Evolutionary conservation across 2,113 vertebrate genomes (phyloP).

Genomic region (Gymnocephalus cernua): DNA sequence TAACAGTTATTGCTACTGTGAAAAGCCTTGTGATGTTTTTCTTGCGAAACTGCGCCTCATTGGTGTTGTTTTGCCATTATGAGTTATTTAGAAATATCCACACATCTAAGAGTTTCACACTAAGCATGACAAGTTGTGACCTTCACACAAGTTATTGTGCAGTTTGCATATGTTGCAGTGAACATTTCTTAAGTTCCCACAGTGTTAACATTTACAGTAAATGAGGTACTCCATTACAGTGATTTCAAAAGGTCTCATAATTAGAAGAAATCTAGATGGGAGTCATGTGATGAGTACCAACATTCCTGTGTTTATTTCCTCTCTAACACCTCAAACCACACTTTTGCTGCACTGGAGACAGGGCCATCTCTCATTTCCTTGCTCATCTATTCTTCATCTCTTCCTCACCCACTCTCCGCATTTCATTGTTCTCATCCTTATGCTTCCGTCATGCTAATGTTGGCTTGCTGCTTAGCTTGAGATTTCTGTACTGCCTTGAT

Average conservation of each 20-base stretch:
- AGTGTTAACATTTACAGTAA: slow-evolving; percentile 10
- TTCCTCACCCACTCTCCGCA: slow-evolving; percentile 12
- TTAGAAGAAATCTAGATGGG: background rate
- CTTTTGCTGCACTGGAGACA: slow-evolving; percentile 42
- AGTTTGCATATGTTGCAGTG: background rate
- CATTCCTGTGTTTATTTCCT: slow-evolving; percentile 83
- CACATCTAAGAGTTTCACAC: slow-evolving; percentile 17
- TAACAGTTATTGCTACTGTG: slow-evolving; percentile 29
- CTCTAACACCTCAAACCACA: slow-evolving; percentile 56
- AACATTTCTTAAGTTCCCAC: slow-evolving; percentile 10
- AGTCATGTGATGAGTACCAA: slow-evolving; percentile 43
- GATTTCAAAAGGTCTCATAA: background rate
- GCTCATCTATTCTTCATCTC: slow-evolving; percentile 3
- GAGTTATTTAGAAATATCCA: background rate
- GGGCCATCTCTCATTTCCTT: slow-evolving; percentile 50
- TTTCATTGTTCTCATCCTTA: background rate
- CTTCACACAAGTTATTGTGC: slow-evolving; percentile 22
- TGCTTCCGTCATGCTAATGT: background rate
- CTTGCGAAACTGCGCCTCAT: background rate
- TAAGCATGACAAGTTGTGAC: slow-evolving; percentile 17
- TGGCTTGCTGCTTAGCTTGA: slow-evolving; percentile 24
- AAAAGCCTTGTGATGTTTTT: slow-evolving; percentile 22
- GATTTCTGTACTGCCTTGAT: slow-evolving; percentile 33
- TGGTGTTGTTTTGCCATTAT: background rate
- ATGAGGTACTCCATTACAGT: slow-evolving; percentile 42